Evolutionary conservation across 2,113 vertebrate genomes (phyloP).

Genomic region (Sarotherodon lohbergeri): DNA sequence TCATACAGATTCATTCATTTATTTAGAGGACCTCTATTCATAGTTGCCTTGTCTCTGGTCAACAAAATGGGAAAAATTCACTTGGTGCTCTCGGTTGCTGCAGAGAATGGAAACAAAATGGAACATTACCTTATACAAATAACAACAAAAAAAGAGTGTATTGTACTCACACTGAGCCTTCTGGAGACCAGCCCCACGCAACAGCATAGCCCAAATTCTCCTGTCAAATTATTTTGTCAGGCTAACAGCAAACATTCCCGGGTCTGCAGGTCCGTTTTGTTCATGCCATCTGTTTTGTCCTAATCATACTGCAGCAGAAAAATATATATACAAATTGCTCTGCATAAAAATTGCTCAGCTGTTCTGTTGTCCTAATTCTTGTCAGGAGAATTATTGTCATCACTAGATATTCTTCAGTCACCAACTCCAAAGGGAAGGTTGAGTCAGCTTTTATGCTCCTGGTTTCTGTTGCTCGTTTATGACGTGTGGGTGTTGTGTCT

Average conservation of each 20-base stretch:
- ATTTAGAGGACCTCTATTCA: neutral
- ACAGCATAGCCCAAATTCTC: neutral
- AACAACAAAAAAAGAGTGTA: neutral
- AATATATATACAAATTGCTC: neutral
- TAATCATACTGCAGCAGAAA: neutral
- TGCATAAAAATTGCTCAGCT: neutral
- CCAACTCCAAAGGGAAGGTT: neutral
- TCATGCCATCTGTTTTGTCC: neutral
- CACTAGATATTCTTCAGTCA: neutral
- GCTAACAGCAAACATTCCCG: neutral
- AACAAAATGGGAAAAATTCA: neutral
- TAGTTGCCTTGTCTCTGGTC: neutral
- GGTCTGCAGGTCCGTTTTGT: neutral
- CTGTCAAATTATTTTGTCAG: constrained; percentile 14
- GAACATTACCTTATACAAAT: neutral
- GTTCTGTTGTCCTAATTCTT: neutral
- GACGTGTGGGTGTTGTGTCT: constrained; percentile 31
- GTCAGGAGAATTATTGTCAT: neutral
- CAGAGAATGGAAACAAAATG: neutral
- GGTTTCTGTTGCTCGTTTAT: neutral
- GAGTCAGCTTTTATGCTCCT: neutral
- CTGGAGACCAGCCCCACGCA: neutral
- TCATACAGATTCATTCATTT: constrained; percentile 28
- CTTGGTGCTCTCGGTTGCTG: neutral
- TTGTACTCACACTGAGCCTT: neutral